Base-by-base conservation (phyloP, 2,888 invertebrate species). In the Cerceris rybyensis region DNA sequence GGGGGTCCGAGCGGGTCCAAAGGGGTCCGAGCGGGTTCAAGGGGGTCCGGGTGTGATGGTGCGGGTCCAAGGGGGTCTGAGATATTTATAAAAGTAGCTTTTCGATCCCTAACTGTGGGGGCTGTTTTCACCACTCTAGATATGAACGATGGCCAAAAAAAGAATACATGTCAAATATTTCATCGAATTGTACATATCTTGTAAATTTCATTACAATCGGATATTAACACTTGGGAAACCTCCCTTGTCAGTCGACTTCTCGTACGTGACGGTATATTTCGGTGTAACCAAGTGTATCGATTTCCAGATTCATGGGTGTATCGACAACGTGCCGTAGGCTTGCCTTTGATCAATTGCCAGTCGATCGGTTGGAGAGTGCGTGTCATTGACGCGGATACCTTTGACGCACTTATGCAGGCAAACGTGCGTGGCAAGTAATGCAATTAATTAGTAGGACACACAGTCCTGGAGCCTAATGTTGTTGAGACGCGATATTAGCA, bases 331-430 rank as follows among this genome's bases (percentile, higher is more conserved):
- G 75, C 73, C 59, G 63, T 63, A 58, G 54, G 49, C 70, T 70
- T 68, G 70, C 73, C 82, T 85, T 83, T 85, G 86, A 85, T 85
- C 86, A 86, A 78, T 81, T 64, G 57, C 49, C 57, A 57, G 9
- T 46, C 73, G 73, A 82, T 80, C 78, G 73, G 77, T 70, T 63
- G 17, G 66, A 49, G 41, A 60, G 57, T 64, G 73, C 52, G 52
- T 68, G 64, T 49, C 64, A 54, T 14, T 61, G 69, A 71, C 69
- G 58, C 77, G 69, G 63, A 68, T 78, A 59, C 77, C 82, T 84
- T 84, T 84, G 82, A 71, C 61, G 63, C 68, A 80, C 80, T 82
- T 80, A 75, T 67, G 76, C 73, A 61, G 68, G 67, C 71, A 75
- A 74, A 79, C 74, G 70, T 70, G 70, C 75, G 77, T 75, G 83